phyloP scores from a whole-genome alignment of 2,888 invertebrate genomes.

The Lithophane socia region DNA sequence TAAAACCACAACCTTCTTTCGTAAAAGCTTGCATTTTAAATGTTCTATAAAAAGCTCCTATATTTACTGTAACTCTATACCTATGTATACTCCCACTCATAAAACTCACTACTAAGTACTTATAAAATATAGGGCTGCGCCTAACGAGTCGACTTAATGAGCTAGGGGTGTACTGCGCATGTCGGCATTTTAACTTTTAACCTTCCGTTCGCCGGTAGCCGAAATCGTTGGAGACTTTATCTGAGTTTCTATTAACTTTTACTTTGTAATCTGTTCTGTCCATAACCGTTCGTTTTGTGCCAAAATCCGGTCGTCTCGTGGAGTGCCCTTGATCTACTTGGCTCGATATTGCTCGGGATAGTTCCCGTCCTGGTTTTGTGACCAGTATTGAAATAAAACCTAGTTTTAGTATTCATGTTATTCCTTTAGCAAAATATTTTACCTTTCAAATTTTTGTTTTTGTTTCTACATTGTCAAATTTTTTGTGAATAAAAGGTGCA shows the following conservation, averaged over 20 bases:
- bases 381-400: conserved; percentile 22
- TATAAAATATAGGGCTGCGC: conserved; percentile 53
- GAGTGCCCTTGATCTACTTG: conserved; percentile 53
- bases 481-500: background rate
- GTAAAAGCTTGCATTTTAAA: conserved; percentile 50
- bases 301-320: conserved; percentile 31
- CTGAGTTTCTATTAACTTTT: conserved; percentile 45
- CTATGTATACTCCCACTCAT: conserved; percentile 10
- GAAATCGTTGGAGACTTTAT: conserved; percentile 29
- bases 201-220: conserved; percentile 31
- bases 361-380: conserved; percentile 17
- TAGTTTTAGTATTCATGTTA: conserved; percentile 43
- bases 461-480: background rate
- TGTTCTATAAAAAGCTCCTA: conserved; percentile 43
- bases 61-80: conserved; percentile 36
- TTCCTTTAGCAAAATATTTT: conserved; percentile 29
- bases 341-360: conserved; percentile 29
- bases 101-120: conserved; percentile 53
- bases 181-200: conserved; percentile 53
- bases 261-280: conserved; percentile 40
- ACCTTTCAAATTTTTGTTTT: conserved; percentile 16
- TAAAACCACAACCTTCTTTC: conserved; percentile 5
- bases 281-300: conserved; percentile 44
- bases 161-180: conserved; percentile 57
- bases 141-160: conserved; percentile 56